phyloP scores from a whole-genome alignment of 2,797 vertebrate species.

The Anableps anableps region DNA sequence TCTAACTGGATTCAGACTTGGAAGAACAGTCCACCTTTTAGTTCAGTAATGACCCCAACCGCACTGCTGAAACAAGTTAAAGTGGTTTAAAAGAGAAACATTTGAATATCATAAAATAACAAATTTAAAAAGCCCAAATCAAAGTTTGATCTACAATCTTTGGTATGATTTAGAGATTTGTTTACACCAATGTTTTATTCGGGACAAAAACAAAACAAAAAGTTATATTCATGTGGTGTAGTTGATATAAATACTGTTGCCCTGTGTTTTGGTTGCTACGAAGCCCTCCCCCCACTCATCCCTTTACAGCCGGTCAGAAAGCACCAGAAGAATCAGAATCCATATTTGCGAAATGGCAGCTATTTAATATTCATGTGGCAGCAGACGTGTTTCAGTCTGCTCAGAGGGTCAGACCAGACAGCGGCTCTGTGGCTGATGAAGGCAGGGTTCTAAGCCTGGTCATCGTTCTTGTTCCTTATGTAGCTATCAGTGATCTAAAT shows the following conservation, averaged over 20 bases:
- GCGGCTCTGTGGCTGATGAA: background rate
- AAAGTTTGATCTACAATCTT: background rate
- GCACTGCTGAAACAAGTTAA: background rate
- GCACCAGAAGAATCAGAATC: background rate
- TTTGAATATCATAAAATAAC: background rate
- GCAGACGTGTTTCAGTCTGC: background rate
- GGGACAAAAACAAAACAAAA: no score
- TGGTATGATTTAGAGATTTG: background rate
- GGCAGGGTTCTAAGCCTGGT: background rate
- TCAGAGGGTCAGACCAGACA: background rate
- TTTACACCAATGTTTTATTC: no score
- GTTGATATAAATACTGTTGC: no score
- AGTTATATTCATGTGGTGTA: no score
- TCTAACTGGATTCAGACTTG: no score
- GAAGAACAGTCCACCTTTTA: no score
- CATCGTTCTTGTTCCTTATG: background rate
- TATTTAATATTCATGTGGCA: background rate
- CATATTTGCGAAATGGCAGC: conserved; percentile 1
- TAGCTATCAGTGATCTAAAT: background rate
- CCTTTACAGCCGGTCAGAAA: background rate
- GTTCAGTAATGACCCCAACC: no score
- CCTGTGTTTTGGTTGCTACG: background rate
- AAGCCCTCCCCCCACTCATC: no score
- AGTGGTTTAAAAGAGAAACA: background rate
- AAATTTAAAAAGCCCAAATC: background rate